Conservation (phyloP, 2,888 invertebrate species). For the Lacanobia oleracea region DNA sequence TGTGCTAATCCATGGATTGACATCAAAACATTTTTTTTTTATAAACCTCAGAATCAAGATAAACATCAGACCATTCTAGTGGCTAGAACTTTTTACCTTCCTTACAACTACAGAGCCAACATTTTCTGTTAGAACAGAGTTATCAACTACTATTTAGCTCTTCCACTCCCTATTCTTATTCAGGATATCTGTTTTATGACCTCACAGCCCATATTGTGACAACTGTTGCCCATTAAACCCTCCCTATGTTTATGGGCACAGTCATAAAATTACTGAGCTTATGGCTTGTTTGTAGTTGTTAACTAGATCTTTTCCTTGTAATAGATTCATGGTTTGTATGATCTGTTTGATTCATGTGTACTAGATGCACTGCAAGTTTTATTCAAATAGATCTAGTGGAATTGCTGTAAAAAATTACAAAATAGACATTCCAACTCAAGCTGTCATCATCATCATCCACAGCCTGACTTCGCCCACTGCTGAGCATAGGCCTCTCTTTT, state of each 20-base stretch:
- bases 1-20: too few relatives aligned
- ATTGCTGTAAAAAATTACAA: not conserved
- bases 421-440: not conserved
- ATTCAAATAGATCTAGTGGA: not conserved
- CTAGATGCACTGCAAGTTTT: too few relatives aligned
- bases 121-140: too few relatives aligned
- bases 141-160: not conserved
- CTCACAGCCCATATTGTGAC: constrained; percentile 34
- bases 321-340: not conserved
- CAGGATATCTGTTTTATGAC: constrained; percentile 43
- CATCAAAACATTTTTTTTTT: not conserved
- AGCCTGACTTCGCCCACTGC: too few relatives aligned
- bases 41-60: not conserved
- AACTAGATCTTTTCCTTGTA: not conserved
- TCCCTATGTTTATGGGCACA: constrained; percentile 37
- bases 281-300: constrained; percentile 1
- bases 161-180: constrained; percentile 8
- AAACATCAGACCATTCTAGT: not conserved
- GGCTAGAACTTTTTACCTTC: not conserved
- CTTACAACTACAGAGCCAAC: too few relatives aligned
- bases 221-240: constrained; percentile 57
- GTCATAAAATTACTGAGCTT: constrained; percentile 24
- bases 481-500: too few relatives aligned
- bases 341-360: not conserved
- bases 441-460: too few relatives aligned